Evolutionary conservation across 2,888 invertebrate species (phyloP).

Genomic region (Ophion slaviceki): DNA sequence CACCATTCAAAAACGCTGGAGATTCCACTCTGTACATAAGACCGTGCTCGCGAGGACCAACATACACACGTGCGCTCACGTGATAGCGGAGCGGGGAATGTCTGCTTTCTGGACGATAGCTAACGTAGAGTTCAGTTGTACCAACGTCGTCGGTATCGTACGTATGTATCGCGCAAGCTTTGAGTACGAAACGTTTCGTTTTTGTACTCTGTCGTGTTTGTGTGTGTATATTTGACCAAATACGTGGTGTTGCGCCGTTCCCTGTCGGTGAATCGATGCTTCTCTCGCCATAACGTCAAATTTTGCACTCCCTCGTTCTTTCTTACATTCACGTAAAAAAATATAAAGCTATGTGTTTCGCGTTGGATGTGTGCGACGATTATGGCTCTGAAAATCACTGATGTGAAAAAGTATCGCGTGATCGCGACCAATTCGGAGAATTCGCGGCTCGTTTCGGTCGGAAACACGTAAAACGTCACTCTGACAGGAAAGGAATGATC

Average conservation of each 20-base stretch:
- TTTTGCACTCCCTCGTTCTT: constrained; percentile 12
- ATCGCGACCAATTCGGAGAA: not conserved
- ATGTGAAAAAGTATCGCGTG: not conserved
- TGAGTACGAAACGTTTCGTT: not conserved
- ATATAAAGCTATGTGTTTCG: constrained; percentile 1
- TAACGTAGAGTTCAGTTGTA: not conserved
- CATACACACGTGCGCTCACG: too few species aligned
- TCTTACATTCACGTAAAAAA: not conserved
- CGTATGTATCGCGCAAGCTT: not conserved
- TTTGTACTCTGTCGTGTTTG: not conserved
- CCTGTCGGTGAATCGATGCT: constrained; percentile 40
- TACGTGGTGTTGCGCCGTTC: constrained; percentile 30
- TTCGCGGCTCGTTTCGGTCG: not conserved
- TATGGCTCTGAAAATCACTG: constrained; percentile 27
- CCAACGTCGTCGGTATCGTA: not conserved
- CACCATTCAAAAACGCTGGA: too few species aligned
- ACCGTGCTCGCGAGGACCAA: too few species aligned
- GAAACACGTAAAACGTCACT: constrained; percentile 55
- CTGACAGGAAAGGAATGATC: constrained; percentile 54
- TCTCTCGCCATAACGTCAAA: constrained; percentile 30
- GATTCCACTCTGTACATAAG: too few species aligned
- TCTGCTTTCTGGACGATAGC: not conserved
- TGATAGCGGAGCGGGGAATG: too few species aligned
- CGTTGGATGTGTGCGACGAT: not conserved
- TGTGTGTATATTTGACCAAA: constrained; percentile 3